Conservation (phyloP, 2,888 invertebrate genomes). For the Cheilosia variabilis region DNA sequence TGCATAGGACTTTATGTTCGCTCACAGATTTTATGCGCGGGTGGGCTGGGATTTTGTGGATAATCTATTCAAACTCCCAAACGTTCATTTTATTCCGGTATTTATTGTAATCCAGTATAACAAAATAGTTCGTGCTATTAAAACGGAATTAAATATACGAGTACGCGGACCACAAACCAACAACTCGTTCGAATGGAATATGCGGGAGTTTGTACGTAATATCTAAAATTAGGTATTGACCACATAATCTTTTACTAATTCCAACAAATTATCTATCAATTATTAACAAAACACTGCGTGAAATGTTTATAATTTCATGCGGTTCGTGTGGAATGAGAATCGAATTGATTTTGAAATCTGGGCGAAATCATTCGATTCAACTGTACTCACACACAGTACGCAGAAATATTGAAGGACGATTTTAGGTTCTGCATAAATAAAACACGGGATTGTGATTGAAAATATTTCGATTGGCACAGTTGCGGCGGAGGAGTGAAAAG, state of each 20-base stretch:
- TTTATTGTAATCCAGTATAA: slow-evolving; percentile 8
- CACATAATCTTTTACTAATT: slow-evolving; percentile 42
- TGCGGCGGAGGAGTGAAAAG: too few relatives aligned
- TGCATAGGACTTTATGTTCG: slow-evolving; percentile 3
- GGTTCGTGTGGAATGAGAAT: slow-evolving; percentile 7
- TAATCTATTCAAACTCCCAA: not conserved
- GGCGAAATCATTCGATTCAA: not conserved
- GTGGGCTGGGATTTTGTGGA: too few relatives aligned
- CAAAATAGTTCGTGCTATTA: slow-evolving; percentile 5
- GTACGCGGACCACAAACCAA: not conserved
- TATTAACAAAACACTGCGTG: slow-evolving; percentile 32
- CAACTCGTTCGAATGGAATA: not conserved
- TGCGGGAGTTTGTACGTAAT: slow-evolving; percentile 2
- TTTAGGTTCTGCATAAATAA: not conserved
- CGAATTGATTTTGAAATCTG: slow-evolving; percentile 10
- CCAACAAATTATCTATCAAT: slow-evolving; percentile 31
- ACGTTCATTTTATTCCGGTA: not conserved
- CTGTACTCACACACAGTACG: too few relatives aligned
- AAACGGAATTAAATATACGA: slow-evolving; percentile 1
- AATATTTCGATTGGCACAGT: too few relatives aligned
- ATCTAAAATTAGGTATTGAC: slow-evolving; percentile 52
- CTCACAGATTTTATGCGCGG: not conserved
- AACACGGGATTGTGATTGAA: not conserved
- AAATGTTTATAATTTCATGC: slow-evolving; percentile 32
- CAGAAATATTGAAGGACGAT: not conserved